Conservation (phyloP, 2,797 vertebrate genomes). For the Eptatretus atami region DNA sequence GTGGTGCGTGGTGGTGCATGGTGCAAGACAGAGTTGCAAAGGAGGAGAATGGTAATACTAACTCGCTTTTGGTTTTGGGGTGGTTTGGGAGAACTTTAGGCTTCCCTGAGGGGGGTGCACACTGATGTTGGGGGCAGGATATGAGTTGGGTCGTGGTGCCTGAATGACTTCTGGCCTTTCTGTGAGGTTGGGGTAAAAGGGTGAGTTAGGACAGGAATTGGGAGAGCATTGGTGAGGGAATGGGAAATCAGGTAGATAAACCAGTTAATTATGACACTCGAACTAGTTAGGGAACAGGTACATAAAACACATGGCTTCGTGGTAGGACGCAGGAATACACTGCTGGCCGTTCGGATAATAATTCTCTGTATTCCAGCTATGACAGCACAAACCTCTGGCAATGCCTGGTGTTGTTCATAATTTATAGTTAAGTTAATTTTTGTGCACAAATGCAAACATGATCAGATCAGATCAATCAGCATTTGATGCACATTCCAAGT, state of each 20-base stretch:
- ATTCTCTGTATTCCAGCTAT: too few relatives aligned
- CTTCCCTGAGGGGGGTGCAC: slow-evolving; percentile 24
- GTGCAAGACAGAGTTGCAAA: too few relatives aligned
- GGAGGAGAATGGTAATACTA: slow-evolving; percentile 19
- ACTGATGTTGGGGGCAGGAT: slow-evolving; percentile 27
- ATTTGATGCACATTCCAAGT: too few relatives aligned
- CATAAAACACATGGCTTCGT: too few relatives aligned
- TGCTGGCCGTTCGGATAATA: too few relatives aligned
- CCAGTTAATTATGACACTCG: neutral
- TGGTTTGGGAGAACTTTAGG: slow-evolving; percentile 28
- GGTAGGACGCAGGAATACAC: too few relatives aligned
- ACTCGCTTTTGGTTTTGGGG: slow-evolving; percentile 47
- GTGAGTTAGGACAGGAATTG: neutral
- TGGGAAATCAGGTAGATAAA: neutral
- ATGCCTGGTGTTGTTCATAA: too few relatives aligned
- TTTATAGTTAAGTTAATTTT: too few relatives aligned
- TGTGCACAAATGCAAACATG: too few relatives aligned
- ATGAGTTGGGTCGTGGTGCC: slow-evolving; percentile 17
- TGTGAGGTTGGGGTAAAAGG: neutral
- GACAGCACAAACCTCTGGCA: too few relatives aligned
- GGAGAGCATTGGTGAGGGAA: slow-evolving; percentile 8
- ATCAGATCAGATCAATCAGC: too few relatives aligned
- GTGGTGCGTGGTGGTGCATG: too few relatives aligned
- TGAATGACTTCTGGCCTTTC: slow-evolving; percentile 9
- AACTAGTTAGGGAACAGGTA: neutral